These are phyloP conservation scores for Limnephilus rhombicus DNA, from an alignment of 2,888 invertebrate species.

Conservation along the genomic window DNA sequence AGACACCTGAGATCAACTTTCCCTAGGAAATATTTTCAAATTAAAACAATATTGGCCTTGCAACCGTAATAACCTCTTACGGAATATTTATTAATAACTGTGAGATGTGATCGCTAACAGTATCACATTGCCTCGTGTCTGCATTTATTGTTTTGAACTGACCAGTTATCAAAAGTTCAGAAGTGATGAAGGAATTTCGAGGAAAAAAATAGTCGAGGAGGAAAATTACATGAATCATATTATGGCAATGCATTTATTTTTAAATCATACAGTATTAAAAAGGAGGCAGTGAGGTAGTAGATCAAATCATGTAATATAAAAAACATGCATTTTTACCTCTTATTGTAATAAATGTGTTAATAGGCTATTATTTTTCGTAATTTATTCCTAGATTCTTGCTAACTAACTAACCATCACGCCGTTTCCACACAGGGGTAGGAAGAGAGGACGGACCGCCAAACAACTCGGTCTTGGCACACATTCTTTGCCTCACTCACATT, in stretches of 20 bases:
- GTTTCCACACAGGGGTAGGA: too few relatives aligned
- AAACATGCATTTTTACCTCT: too few relatives aligned
- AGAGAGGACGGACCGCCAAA: too few relatives aligned
- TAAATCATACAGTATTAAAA: too few relatives aligned
- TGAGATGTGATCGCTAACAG: neutral
- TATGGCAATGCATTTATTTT: neutral
- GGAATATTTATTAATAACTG: constrained; percentile 15
- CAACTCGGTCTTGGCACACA: too few relatives aligned
- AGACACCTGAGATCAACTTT: constrained; percentile 10
- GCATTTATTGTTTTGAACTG: neutral
- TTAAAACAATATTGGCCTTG: constrained; percentile 5
- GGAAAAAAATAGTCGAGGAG: neutral
- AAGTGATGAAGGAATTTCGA: neutral
- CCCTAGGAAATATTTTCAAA: constrained; percentile 10
- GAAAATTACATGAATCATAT: neutral
- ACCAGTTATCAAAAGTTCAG: neutral
- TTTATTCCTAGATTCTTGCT: too few relatives aligned
- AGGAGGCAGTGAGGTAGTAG: neutral
- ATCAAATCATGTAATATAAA: neutral
- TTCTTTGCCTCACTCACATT: too few relatives aligned
- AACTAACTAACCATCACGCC: too few relatives aligned
- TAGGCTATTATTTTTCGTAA: too few relatives aligned
- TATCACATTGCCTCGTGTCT: neutral
- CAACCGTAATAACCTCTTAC: neutral
- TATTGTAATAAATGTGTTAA: too few relatives aligned